Base-by-base conservation (phyloP, 2,888 invertebrate genomes). In the Drosophila emarginata region DNA sequence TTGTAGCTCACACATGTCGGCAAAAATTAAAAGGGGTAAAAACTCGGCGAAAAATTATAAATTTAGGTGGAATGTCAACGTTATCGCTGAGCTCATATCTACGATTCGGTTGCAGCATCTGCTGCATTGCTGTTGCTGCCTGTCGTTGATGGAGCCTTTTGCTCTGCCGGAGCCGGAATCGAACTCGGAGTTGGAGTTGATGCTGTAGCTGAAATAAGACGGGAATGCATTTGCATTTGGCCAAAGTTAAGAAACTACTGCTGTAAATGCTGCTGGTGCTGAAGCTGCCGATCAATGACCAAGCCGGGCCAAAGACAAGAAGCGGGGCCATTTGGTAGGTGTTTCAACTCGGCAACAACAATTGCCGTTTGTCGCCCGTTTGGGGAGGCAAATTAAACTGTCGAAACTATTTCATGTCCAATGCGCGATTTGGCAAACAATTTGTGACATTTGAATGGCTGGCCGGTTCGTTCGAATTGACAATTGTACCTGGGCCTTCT, bases 391-490 rank as follows among this genome's bases (percentile, higher is more conserved):
- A 90, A 90, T 90, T 90, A 90, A 90, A 90, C 90, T 90, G 90
- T 90, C 90, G 89, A 89, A 90, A 89, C 87, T 90, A 90, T 89
- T 89, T 90, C 89, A 89, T 89, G 90, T 90, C 89, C 83, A 82
- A 81, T 77, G 77, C 78, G 85, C 87, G 84, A 85, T 88, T 87
- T 88, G 87, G 78, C 88, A 89, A 89, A 89, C 90, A 83, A 88
- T 89, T 89, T 89, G 83, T 89, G 90, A 89, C 90, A 89, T 89
- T 89, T 89, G 89, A 89, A 89, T 89, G 88, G 89, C 85, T 45
- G 45, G 45, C 45, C 45, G 21, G 18, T 45, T 45, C 89, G 74
- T 73, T 76, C 81, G 75, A 77, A 45, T 45, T 87, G 85, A 85
- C 87, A 85, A 85, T 87, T 80, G 85, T 88, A 75, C 80, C 66